Evolutionary conservation across 2,888 invertebrate species (phyloP), one percentile per base, ranked within the genome.

Genomic region (Halictus ligatus): DNA sequence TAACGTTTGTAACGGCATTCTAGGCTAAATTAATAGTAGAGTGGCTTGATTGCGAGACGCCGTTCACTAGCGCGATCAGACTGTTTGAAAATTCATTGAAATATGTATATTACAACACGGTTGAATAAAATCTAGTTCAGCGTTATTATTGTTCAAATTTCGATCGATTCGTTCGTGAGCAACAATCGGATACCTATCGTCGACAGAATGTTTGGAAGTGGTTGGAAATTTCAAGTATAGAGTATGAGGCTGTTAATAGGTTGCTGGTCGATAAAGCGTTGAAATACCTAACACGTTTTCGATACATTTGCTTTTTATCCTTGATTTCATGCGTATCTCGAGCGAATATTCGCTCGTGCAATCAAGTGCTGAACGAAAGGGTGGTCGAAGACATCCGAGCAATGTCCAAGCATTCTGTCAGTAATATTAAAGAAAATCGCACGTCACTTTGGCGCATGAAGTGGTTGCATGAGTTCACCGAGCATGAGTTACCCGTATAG

Each of bases 391-490:
- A 40, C 69, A 69, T 35, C 10, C 40, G 3, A 40, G 40, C 4
- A 21, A 69, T 21, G 15, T 21, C 69, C 40, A 69, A 69, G 40
- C 69, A 21, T 35, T 40, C 69, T 69, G 69, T 40, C 69, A 21
- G 40, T 40, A 40, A 18, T 12, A 40, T 40, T 35, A 21, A 69
- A 69, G 40, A 69, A 69, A 69, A 69, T 21, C 21, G 69, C 69
- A 69, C 69, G 69, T 40, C 67, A 40, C 69, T 40, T 69, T 69
- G 21, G 21, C 21, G 69, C 40, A 69, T 69, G 69, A 40, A 21
- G 40, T n/a, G n/a, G 69, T 69, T 21, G 69, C 69, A 69, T 69
- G 69, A 69, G 35, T 40, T 8, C 35, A 21, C 21, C 3, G 18
- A 69, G 67, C 67, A 69, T 21, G 67, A 40, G 40, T 67, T 67